A percentile compares a stretch with the other conserved stretches of the same genome.
Evolutionary conservation across 2,113 vertebrate species (phyloP).

Genomic region (Scophthalmus maximus): DNA sequence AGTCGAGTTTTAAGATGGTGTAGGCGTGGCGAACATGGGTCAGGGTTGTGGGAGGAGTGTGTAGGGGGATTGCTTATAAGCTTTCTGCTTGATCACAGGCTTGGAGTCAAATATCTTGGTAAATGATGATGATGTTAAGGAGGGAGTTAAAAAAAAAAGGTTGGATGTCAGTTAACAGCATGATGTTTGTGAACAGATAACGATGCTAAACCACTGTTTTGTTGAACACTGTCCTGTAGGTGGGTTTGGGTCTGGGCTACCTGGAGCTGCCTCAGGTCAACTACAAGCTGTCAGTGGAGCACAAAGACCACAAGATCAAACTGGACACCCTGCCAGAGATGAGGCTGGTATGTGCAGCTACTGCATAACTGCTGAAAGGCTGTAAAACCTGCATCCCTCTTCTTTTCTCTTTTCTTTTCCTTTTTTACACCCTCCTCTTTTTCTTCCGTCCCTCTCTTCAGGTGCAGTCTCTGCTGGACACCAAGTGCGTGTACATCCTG

Average conservation of each 20-base stretch:
- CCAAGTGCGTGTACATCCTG: conserved; percentile 94
- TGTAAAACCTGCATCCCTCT: no score
- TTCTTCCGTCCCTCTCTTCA: conserved; percentile 53
- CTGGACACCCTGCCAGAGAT: conserved; percentile 91
- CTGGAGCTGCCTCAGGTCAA: conserved; percentile 98
- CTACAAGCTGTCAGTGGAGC: conserved; percentile 97
- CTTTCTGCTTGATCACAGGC: no score
- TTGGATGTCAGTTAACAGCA: no score
- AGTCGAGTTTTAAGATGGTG: no score
- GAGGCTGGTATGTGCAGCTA: conserved; percentile 86
- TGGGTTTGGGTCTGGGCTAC: conserved; percentile 95
- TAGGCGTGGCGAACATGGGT: background rate
- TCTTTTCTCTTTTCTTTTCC: background rate
- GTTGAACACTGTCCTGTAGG: conserved; percentile 76
- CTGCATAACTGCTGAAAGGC: background rate
- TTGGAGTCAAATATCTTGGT: no score
- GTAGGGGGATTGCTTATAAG: no score
- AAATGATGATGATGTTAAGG: background rate
- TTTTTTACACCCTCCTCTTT: background rate
- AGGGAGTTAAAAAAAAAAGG: background rate
- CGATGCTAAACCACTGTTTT: background rate
- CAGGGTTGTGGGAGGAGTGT: background rate
- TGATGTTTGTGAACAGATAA: background rate
- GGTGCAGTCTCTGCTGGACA: conserved; percentile 96
- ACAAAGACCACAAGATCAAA: conserved; percentile 89